Base-by-base conservation (phyloP, 2,888 invertebrate genomes). In the Blera fallax region DNA sequence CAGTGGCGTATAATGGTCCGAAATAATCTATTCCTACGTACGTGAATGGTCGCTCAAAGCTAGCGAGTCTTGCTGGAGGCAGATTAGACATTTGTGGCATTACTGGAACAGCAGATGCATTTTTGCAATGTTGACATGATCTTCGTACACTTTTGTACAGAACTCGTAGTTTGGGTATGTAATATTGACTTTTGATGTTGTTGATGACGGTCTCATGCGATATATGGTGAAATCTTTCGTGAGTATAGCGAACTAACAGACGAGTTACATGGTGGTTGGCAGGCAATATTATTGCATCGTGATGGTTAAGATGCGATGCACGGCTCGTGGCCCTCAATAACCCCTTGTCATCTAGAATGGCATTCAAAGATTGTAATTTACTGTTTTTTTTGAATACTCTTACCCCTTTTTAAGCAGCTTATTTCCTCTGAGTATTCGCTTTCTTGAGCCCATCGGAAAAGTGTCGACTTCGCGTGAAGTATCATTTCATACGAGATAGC, bases 51-150 rank as follows among this genome's bases (percentile, higher is more conserved):
- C n/a, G n/a, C n/a, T n/a, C n/a, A n/a, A n/a, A n/a, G n/a, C n/a
- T n/a, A n/a, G n/a, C n/a, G n/a, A n/a, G n/a, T n/a, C n/a, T n/a
- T n/a, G n/a, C n/a, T n/a, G n/a, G n/a, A n/a, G n/a, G n/a, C n/a
- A n/a, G n/a, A n/a, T n/a, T n/a, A n/a, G n/a, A n/a, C n/a, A n/a
- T n/a, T n/a, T n/a, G n/a, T n/a, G n/a, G n/a, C n/a, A n/a, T n/a
- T n/a, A n/a, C n/a, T n/a, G n/a, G n/a, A n/a, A n/a, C n/a, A n/a
- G n/a, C n/a, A n/a, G n/a, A 32, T 1, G 76, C 78, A n/a, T 62
- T 88, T 70, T 82, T 87, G 52, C 87, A 88, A 14, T 10, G 21
- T 69, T 88, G 87, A 16, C 88, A 87, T 32, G 7, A 32, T 3
- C 64, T 70, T 8, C 78, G 87, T 3, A 87, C 84, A 8, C 32